Conservation (phyloP, 2,113 vertebrate species). For the Phalacrocorax aristotelis region DNA sequence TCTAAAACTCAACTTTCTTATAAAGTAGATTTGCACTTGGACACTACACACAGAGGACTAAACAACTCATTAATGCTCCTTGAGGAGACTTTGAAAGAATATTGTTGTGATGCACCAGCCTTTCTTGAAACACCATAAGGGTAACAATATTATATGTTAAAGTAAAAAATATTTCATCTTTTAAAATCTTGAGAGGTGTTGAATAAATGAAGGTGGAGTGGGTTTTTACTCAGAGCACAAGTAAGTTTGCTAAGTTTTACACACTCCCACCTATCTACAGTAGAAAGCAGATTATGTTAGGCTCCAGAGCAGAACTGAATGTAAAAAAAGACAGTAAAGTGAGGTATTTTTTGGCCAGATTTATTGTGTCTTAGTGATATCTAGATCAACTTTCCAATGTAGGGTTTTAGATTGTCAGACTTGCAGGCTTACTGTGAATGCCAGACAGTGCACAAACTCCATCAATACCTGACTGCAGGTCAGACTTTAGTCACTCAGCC, state of each 20-base stretch:
- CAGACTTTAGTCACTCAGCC: background rate
- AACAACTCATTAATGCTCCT: background rate
- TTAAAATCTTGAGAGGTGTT: conserved; percentile 37
- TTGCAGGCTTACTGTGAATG: background rate
- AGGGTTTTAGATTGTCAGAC: background rate
- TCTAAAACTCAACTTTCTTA: background rate
- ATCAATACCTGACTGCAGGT: background rate
- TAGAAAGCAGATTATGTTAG: background rate
- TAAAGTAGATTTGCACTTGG: background rate
- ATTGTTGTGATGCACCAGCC: background rate
- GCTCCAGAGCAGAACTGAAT: background rate
- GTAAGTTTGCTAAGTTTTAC: background rate
- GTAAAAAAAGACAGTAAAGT: background rate
- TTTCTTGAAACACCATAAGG: background rate
- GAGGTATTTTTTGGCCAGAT: background rate
- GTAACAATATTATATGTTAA: background rate
- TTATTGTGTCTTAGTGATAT: background rate
- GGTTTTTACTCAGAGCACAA: background rate
- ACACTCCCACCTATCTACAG: background rate
- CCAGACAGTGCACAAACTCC: background rate
- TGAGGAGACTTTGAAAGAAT: background rate
- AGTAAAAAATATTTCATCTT: background rate
- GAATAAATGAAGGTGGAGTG: conserved; percentile 36
- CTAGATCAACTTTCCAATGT: background rate
- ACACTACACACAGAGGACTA: background rate